Conservation (phyloP, 2,113 vertebrate species). For the Nematolebias whitei region DNA sequence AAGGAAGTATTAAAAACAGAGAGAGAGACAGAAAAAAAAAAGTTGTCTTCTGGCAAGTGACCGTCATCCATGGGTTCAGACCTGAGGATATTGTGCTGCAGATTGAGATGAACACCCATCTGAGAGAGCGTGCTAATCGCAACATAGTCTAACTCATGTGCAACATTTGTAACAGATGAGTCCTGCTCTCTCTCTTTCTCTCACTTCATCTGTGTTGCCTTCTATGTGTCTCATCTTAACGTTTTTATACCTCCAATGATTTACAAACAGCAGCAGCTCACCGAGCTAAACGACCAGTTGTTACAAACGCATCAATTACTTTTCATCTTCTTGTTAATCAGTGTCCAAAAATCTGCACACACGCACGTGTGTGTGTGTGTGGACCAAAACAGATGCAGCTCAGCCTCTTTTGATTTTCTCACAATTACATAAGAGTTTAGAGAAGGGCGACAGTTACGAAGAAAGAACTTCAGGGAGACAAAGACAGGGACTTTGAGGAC, state of each 20-base stretch:
- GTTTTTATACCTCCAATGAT: constrained; percentile 1
- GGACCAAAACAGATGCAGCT: constrained; percentile 6
- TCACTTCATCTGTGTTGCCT: constrained; percentile 10
- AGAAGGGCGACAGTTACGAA: constrained; percentile 27
- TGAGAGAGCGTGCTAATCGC: constrained; percentile 60
- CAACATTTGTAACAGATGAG: constrained; percentile 63
- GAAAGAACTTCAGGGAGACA: constrained; percentile 33
- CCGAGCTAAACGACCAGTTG: background rate
- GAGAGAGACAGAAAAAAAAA: constrained; percentile 45
- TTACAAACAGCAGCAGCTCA: constrained; percentile 14
- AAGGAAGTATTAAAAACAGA: constrained; percentile 65
- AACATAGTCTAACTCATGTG: constrained; percentile 48
- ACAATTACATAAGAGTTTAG: constrained; percentile 47
- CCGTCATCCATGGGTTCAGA: constrained; percentile 72
- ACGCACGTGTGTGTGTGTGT: no score
- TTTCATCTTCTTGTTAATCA: background rate
- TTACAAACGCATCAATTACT: background rate
- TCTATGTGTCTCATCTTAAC: background rate
- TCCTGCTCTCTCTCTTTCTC: constrained; percentile 36
- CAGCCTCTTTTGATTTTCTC: constrained; percentile 29
- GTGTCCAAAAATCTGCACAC: background rate
- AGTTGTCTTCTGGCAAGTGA: constrained; percentile 70
- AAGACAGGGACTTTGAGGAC: constrained; percentile 46
- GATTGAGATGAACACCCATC: constrained; percentile 63
- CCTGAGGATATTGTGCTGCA: constrained; percentile 62